Evolutionary conservation across 92 coral and sea anemone species (phyloP).

Genomic region (Porites divaricata): DNA sequence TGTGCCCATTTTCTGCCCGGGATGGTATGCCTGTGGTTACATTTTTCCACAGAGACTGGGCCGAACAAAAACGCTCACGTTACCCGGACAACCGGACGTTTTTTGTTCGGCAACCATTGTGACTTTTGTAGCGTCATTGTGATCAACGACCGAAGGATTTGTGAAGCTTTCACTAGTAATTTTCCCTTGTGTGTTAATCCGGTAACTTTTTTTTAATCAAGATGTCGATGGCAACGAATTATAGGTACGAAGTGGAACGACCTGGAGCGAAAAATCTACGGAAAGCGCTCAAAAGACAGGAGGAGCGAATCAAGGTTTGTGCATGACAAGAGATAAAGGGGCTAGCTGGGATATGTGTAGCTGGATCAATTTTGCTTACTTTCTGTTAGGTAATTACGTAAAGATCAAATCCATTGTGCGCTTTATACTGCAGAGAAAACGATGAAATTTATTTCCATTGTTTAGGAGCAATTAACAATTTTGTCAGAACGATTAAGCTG

Average conservation of each 20-base stretch:
- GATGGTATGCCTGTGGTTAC: not conserved
- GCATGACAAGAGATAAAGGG: not conserved
- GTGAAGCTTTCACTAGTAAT: not conserved
- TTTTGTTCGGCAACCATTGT: not conserved
- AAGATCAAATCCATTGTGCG: not conserved
- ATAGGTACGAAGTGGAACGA: constrained; percentile 89
- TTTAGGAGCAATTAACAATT: not conserved
- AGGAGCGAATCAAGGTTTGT: constrained; percentile 87
- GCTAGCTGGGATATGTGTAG: too few species aligned
- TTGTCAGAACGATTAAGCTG: not conserved
- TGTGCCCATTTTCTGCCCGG: not conserved
- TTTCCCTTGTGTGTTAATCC: constrained; percentile 34
- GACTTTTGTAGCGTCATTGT: constrained; percentile 4
- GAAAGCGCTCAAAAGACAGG: constrained; percentile 90
- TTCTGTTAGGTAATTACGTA: not conserved
- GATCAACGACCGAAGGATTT: constrained; percentile 24
- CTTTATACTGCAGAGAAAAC: not conserved
- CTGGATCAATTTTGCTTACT: too few species aligned
- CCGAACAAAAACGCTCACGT: not conserved
- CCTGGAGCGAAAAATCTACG: constrained; percentile 91
- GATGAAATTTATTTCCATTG: not conserved
- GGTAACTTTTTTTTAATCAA: constrained; percentile 17
- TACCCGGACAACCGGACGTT: constrained; percentile 24
- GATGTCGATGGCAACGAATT: constrained; percentile 98
- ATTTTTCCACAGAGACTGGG: not conserved